Evolutionary conservation across 2,113 vertebrate species (phyloP).

Genomic region (Leiothrix lutea): DNA sequence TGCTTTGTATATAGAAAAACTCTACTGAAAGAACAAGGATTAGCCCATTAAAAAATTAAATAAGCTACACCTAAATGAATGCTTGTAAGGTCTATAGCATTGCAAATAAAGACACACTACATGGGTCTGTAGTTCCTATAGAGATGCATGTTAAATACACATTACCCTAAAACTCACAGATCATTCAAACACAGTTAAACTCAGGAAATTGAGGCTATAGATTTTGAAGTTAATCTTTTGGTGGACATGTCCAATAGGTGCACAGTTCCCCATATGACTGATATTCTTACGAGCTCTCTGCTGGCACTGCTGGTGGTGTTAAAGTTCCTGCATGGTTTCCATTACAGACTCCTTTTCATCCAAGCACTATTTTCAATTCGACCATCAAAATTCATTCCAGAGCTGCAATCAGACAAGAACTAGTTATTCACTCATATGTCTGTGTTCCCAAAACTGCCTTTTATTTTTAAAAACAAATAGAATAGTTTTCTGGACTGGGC

Average conservation of each 20-base stretch:
- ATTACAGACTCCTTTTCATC: conserved; percentile 2
- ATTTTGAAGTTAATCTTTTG: background rate
- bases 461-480: background rate
- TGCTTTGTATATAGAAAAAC: conserved; percentile 36
- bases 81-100: background rate
- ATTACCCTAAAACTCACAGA: background rate
- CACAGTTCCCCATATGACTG: background rate
- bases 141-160: background rate
- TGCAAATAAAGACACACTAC: conserved; percentile 15
- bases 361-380: background rate
- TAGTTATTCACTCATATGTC: background rate
- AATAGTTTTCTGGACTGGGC: background rate
- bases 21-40: conserved; percentile 23
- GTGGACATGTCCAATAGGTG: background rate
- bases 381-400: background rate
- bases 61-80: background rate
- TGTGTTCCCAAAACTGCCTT: background rate
- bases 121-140: background rate
- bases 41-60: conserved; percentile 6
- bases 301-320: background rate
- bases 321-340: background rate
- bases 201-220: background rate
- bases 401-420: background rate
- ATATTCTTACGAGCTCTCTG: background rate
- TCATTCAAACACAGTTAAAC: conserved; percentile 11